Base-by-base conservation (phyloP, 2,888 invertebrate species). In the Suillia variegata region DNA sequence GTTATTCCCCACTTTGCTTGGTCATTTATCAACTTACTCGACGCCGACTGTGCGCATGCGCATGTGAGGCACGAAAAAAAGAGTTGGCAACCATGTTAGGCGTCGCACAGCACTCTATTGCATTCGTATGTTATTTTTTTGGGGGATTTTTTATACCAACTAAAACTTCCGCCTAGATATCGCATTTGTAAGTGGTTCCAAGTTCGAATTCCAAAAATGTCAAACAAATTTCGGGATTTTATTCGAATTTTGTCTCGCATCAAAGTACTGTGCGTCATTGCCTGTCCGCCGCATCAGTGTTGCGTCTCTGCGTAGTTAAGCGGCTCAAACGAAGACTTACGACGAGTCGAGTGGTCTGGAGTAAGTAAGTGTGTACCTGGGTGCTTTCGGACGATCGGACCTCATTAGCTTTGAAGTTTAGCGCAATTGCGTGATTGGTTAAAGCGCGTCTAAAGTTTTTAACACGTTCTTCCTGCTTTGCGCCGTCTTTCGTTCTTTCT, bases 391-490 rank as follows among this genome's bases (percentile, higher is more conserved):
- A 33, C 55, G n/a, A n/a, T n/a, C 31, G 17, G 33, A 51, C 33
- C 73, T 75, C 74, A 75, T 76, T 71, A 70, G 67, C 77, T 78
- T 78, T 78, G 77, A 78, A 78, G 79, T 78, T 77, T 63, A 68
- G 77, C 77, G 77, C 77, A 69, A 69, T 71, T 70, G 78, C 75
- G 70, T 79, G 77, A 78, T 78, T 78, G 77, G 77, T 71, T 69
- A 67, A 71, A 71, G 74, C 74, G 68, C 71, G 67, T 64, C 70
- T 69, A 69, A 77, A 70, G 69, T 67, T 67, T 75, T 74, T 72
- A 71, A 70, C 69, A 21, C 20, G 47, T 47, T 47, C 18, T 5
- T n/a, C n/a, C n/a, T n/a, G n/a, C n/a, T n/a, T n/a, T n/a, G n/a
- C n/a, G n/a, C n/a, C n/a, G n/a, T 33, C 17, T 15, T 12, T 42